These are phyloP conservation scores for Hirudinaria manillensis DNA, from an alignment of 2,888 invertebrate species.

Conservation along the genomic window DNA sequence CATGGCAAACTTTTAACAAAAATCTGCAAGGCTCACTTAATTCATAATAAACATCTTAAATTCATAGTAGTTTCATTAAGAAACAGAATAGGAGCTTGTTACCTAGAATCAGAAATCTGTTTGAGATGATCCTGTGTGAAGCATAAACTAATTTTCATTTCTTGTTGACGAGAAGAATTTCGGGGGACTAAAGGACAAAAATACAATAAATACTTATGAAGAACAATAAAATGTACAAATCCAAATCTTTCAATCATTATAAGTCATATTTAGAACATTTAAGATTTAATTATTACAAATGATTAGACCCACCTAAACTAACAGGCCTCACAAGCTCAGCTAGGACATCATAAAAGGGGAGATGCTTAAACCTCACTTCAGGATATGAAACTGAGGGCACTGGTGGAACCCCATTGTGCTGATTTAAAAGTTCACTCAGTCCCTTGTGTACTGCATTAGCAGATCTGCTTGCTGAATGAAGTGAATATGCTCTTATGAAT, in stretches of 20 bases:
- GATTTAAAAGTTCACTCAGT: slow-evolving; percentile 32
- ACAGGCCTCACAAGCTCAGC: slow-evolving; percentile 83
- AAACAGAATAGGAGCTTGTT: not conserved
- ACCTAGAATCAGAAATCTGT: slow-evolving; percentile 75
- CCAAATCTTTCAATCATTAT: not conserved
- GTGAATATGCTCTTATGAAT: no score
- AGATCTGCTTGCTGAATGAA: slow-evolving; percentile 6
- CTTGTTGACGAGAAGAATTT: slow-evolving; percentile 65
- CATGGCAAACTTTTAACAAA: no score
- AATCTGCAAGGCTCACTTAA: no score
- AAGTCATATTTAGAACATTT: not conserved
- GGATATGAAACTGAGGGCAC: slow-evolving; percentile 69
- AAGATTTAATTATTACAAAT: not conserved
- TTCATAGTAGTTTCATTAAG: no score
- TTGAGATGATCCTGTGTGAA: slow-evolving; percentile 86
- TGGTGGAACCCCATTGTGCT: slow-evolving; percentile 26
- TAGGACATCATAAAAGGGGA: slow-evolving; percentile 85
- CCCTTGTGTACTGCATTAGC: slow-evolving; percentile 32
- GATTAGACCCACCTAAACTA: slow-evolving; percentile 61
- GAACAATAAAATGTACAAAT: not conserved
- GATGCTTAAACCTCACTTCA: slow-evolving; percentile 78
- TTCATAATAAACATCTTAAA: no score
- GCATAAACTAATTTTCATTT: slow-evolving; percentile 78
- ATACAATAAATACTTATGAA: not conserved
- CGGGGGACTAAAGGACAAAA: slow-evolving; percentile 45